Base-by-base conservation (phyloP, 2,113 vertebrate genomes). In the Anguilla japonica region DNA sequence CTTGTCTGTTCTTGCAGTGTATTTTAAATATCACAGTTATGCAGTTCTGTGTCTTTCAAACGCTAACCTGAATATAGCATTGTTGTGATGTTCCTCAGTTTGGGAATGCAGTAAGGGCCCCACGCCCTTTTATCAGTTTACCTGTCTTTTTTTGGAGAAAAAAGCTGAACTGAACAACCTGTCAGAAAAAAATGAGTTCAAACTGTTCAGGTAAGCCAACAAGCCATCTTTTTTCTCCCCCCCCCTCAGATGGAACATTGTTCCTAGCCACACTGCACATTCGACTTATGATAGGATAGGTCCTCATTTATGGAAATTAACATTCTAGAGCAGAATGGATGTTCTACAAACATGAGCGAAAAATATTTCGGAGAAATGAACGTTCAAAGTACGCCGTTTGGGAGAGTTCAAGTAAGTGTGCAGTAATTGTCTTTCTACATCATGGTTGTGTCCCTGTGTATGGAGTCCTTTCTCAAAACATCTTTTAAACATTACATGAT, bases 1-100 rank as follows among this genome's bases (percentile, higher is more conserved):
- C 88, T 91, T 92, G 92, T 92, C 91, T 88, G 91, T 93, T 91
- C 90, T 91, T 93, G 91, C 91, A 83, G 82, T 89, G 91, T 94
- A 92, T 81, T 79, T 87, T 79, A 57, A 84, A 84, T 83, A 86
- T 57, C 56, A 87, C 88, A 91, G 82, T 91, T 93, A 46, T 88
- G 91, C 92, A 91, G 89, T 90, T 91, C 89, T 88, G 89, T 93
- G 89, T 89, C 88, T 87, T 89, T 88, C 87, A 89, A 39, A 86
- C 67, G 91, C 92, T 92, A 91, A 88, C 93, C 91, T 87, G 87
- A 87, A 88, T 87, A 82, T 91, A 90, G 88, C 89, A 89, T 87
- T 75, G 91, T 89, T 78, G 87, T 89, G 78, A 87, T 89, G 71
- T 88, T 85, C 39, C 43, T 53, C 83, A 80, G 83, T 86, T 67